Conservation (phyloP, 2,888 invertebrate genomes). For the Ophioninae sp. region DNA sequence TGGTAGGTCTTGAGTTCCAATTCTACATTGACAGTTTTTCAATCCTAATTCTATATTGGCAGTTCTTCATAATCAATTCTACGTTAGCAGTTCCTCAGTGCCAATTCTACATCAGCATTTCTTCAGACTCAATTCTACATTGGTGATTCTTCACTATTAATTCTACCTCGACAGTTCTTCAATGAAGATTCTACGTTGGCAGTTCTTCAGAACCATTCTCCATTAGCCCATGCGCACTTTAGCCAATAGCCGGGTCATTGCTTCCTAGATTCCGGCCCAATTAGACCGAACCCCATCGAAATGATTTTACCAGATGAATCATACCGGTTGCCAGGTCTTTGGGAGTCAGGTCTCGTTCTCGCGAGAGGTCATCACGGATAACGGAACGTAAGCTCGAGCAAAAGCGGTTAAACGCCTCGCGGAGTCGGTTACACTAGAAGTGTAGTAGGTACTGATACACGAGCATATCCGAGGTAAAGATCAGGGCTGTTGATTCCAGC, state of each 20-base stretch:
- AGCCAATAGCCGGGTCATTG: neutral
- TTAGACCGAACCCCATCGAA: constrained; percentile 4
- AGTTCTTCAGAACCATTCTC: too few species aligned
- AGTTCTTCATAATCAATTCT: too few species aligned
- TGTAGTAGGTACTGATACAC: constrained; percentile 9
- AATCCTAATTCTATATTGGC: too few species aligned
- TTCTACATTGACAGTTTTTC: too few species aligned
- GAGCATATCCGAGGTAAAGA: constrained; percentile 10
- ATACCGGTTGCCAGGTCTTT: constrained; percentile 1
- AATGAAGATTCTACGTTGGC: too few species aligned
- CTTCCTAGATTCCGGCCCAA: neutral
- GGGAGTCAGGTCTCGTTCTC: constrained; percentile 45
- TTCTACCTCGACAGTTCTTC: too few species aligned
- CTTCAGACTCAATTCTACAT: too few species aligned
- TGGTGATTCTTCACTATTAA: too few species aligned
- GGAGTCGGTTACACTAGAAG: constrained; percentile 29
- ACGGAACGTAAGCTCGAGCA: constrained; percentile 39
- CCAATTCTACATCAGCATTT: too few species aligned
- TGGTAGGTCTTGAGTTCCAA: too few species aligned
- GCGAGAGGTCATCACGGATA: constrained; percentile 51
- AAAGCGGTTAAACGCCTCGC: constrained; percentile 48
- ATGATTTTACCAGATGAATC: constrained; percentile 12
- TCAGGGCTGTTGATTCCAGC: constrained; percentile 39
- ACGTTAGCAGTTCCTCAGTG: too few species aligned
- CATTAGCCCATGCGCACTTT: too few species aligned